Evolutionary conservation across 1,140 invertebrate genomes (phyloP).

Genomic region (Proctacanthus coquilletti): DNA sequence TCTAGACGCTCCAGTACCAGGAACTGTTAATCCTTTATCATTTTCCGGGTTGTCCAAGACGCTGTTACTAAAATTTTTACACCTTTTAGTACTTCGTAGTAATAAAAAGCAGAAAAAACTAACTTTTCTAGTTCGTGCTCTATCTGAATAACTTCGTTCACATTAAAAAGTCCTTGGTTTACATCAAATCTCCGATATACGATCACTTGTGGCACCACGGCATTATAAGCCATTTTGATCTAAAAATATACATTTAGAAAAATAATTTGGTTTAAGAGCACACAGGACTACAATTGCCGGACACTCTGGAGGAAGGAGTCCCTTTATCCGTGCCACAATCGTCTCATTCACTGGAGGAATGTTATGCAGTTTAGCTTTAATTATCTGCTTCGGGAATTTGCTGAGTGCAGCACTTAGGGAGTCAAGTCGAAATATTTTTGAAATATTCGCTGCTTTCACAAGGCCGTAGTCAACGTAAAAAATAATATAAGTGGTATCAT

Average conservation of each 20-base stretch:
- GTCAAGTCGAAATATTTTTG: slow-evolving; percentile 25
- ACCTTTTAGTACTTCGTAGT: no score
- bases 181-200: slow-evolving; percentile 16
- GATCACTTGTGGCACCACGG: slow-evolving; percentile 15
- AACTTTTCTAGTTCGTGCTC: slow-evolving; percentile 23
- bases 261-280: not conserved
- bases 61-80: no score
- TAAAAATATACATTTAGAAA: slow-evolving; percentile 3
- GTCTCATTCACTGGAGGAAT: slow-evolving; percentile 16
- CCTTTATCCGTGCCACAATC: slow-evolving; percentile 17
- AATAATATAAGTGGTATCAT: slow-evolving; percentile 19
- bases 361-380: slow-evolving; percentile 20
- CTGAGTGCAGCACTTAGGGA: slow-evolving; percentile 21
- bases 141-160: slow-evolving; percentile 22
- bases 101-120: no score
- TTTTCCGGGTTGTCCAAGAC: no score
- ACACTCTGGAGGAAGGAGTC: slow-evolving; percentile 15
- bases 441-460: slow-evolving; percentile 19
- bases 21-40: no score
- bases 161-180: slow-evolving; percentile 13
- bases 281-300: slow-evolving; percentile 16
- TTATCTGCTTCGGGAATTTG: slow-evolving; percentile 18
- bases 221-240: slow-evolving; percentile 17
- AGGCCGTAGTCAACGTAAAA: slow-evolving; percentile 24
- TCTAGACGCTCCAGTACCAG: no score